These are phyloP conservation scores for Oscheius sp. DNA, from an alignment of 2,888 invertebrate species.

Conservation along the genomic window DNA sequence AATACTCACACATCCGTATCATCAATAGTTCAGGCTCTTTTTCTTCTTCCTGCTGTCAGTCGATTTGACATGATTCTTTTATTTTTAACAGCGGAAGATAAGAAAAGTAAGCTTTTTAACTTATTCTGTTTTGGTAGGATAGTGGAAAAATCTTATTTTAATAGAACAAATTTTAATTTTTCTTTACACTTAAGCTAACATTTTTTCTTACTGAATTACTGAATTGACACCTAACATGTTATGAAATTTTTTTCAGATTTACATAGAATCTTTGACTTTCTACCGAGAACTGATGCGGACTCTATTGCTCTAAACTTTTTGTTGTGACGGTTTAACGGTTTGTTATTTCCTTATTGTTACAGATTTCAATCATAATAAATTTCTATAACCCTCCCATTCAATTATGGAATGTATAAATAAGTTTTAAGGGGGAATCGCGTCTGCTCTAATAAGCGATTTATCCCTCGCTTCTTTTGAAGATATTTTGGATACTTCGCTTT, in stretches of 20 bases:
- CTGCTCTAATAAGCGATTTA: too few species aligned
- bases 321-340: too few species aligned
- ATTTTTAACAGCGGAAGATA: conserved; percentile 38
- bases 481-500: too few species aligned
- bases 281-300: not conserved
- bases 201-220: not conserved
- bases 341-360: too few species aligned
- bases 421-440: too few species aligned
- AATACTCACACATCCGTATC: not conserved
- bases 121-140: not conserved
- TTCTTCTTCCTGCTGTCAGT: conserved; percentile 28
- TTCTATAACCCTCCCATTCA: too few species aligned
- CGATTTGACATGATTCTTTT: conserved; percentile 46
- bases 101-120: conserved; percentile 20
- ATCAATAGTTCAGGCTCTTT: conserved; percentile 28
- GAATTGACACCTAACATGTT: not conserved
- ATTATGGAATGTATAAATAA: too few species aligned
- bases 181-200: not conserved
- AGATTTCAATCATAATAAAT: too few species aligned
- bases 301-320: too few species aligned
- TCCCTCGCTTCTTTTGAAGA: too few species aligned
- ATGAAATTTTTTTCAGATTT: not conserved
- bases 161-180: not conserved
- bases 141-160: too few species aligned
- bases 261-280: not conserved